Conservation (phyloP, 2,113 vertebrate species). For the Oplegnathus fasciatus region DNA sequence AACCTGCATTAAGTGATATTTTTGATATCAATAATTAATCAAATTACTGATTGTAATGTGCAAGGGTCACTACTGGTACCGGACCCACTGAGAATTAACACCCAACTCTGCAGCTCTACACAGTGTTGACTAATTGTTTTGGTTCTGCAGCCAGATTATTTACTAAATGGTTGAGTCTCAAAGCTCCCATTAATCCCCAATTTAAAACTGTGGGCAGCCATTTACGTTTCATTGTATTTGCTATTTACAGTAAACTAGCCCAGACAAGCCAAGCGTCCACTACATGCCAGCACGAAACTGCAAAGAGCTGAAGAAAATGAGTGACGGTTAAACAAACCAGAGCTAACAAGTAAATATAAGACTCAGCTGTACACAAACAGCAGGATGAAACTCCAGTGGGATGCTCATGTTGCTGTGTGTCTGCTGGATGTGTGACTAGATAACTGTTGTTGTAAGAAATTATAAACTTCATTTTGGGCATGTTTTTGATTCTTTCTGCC, state of each 20-base stretch:
- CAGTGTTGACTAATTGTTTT: background rate
- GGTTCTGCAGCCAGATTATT: background rate
- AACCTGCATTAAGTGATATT: slow-evolving; percentile 7
- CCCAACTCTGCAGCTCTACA: too few species aligned
- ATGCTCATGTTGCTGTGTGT: background rate
- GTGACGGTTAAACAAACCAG: background rate
- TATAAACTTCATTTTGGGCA: background rate
- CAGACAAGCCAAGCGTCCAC: background rate
- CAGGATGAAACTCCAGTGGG: background rate
- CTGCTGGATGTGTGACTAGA: background rate
- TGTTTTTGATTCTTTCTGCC: background rate
- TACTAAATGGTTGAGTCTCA: background rate
- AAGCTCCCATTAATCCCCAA: background rate
- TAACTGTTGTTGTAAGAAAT: background rate
- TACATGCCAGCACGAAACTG: background rate
- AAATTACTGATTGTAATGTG: background rate
- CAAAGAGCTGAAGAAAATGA: background rate
- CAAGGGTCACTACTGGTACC: background rate
- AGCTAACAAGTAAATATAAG: background rate
- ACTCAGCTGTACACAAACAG: background rate
- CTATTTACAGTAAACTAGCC: slow-evolving; percentile 10
- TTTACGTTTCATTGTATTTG: background rate
- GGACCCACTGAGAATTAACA: background rate
- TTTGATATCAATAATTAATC: background rate
- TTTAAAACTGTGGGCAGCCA: background rate